Percentiles rank a stretch among this genome's conserved stretches.
Evolutionary conservation across 2,797 vertebrate species (phyloP).

Genomic region (Takifugu ocellatus): DNA sequence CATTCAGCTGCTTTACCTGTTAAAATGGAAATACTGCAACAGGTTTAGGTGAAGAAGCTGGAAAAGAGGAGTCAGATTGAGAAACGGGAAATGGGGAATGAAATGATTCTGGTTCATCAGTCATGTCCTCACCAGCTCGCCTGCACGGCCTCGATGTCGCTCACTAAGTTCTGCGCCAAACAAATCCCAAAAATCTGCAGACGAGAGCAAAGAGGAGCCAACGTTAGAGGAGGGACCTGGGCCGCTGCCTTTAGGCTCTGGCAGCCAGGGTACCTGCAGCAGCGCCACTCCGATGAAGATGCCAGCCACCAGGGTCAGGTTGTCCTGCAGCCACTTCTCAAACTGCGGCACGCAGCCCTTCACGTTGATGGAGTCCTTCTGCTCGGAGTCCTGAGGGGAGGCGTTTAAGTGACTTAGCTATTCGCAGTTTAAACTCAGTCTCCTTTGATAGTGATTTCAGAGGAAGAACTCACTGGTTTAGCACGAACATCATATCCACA

Average conservation of each 20-base stretch:
- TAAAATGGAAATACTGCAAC: slow-evolving; percentile 25
- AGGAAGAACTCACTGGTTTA: slow-evolving; percentile 83
- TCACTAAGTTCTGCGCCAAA: slow-evolving; percentile 96
- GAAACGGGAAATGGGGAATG: no score
- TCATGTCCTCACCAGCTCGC: slow-evolving; percentile 84
- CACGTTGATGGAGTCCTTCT: slow-evolving; percentile 94
- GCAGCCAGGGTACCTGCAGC: slow-evolving; percentile 79
- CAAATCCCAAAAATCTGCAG: slow-evolving; percentile 95
- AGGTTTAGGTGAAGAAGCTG: slow-evolving; percentile 78
- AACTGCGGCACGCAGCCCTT: slow-evolving; percentile 99
- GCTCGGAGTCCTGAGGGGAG: slow-evolving; percentile 84
- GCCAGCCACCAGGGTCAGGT: slow-evolving; percentile 97
- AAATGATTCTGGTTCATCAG: no score
- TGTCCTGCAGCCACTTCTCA: slow-evolving; percentile 98
- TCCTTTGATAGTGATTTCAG: no score
- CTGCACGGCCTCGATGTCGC: slow-evolving; percentile 96
- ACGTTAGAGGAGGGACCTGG: no score
- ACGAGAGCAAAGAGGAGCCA: neutral
- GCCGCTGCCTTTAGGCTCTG: neutral
- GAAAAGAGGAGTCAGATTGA: slow-evolving; percentile 23
- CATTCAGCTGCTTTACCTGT: slow-evolving; percentile 54
- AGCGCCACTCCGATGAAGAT: slow-evolving; percentile 97
- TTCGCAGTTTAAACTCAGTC: no score
- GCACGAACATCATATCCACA: slow-evolving; percentile 97
- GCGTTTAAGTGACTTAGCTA: no score